These are phyloP conservation scores for Epinephelus lanceolatus DNA, from an alignment of 2,113 vertebrate species.

Conservation along the genomic window DNA sequence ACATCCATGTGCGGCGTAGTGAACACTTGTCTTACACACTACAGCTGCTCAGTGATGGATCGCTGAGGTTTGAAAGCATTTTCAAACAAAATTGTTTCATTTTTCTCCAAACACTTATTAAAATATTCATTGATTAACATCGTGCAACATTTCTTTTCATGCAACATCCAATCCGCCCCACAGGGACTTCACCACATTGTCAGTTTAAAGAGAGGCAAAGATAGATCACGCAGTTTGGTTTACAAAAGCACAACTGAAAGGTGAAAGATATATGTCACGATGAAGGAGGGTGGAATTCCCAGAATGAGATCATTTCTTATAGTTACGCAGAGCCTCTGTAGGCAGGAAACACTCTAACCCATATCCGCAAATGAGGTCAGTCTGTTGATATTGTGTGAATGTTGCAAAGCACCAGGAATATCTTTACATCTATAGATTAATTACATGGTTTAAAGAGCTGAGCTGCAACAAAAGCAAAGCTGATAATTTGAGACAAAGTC, in stretches of 20 bases:
- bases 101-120: constrained; percentile 13
- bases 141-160: neutral
- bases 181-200: neutral
- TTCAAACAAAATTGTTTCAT: constrained; percentile 4
- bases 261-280: constrained; percentile 22
- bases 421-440: constrained; percentile 29
- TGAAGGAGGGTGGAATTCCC: constrained; percentile 18
- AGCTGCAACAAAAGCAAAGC: constrained; percentile 2
- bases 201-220: constrained; percentile 9
- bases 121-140: constrained; percentile 37
- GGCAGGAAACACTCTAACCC: constrained; percentile 6
- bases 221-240: neutral
- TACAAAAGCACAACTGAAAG: neutral
- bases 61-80: neutral
- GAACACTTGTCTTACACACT: neutral
- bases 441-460: neutral
- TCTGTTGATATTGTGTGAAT: constrained; percentile 16
- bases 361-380: constrained; percentile 35
- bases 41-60: neutral
- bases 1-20: neutral
- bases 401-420: constrained; percentile 34
- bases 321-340: constrained; percentile 3
- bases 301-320: constrained; percentile 20
- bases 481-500: neutral
- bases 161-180: neutral